phyloP scores from a whole-genome alignment of 2,888 invertebrate species.

The Incurvaria masculella region DNA sequence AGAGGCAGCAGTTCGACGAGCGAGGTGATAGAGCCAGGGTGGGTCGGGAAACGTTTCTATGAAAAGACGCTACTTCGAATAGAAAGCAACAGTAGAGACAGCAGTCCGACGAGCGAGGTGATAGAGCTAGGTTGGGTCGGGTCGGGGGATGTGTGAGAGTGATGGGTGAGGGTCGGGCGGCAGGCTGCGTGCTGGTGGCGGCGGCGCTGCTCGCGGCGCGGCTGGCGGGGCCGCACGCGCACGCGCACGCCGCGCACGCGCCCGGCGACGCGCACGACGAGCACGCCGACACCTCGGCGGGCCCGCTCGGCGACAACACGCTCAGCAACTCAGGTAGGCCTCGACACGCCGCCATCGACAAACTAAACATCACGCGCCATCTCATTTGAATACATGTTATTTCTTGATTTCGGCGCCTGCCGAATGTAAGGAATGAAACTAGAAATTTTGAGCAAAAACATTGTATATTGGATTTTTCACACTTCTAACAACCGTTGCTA shows the following conservation, averaged over 20 bases:
- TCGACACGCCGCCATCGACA: not conserved
- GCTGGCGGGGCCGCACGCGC: conserved; percentile 33
- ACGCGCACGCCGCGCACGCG: conserved; percentile 43
- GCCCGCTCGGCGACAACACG: conserved; percentile 47
- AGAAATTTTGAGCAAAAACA: too few relatives aligned
- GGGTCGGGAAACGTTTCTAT: too few relatives aligned
- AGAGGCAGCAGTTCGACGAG: too few relatives aligned
- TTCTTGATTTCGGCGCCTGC: too few relatives aligned
- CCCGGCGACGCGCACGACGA: conserved; percentile 35
- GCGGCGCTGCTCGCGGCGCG: conserved; percentile 24
- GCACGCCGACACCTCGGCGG: conserved; percentile 45
- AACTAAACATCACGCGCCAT: too few relatives aligned
- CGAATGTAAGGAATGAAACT: too few relatives aligned
- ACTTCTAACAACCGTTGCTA: too few relatives aligned
- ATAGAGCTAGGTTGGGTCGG: conserved; percentile 34
- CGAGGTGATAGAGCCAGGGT: conserved; percentile 49
- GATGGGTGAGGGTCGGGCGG: conserved; percentile 7
- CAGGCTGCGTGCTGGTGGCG: conserved; percentile 15
- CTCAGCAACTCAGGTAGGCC: conserved; percentile 50
- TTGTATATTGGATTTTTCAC: too few relatives aligned
- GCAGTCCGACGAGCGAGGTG: conserved; percentile 52
- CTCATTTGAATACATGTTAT: too few relatives aligned
- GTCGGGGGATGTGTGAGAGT: conserved; percentile 17
- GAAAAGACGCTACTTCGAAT: too few relatives aligned
- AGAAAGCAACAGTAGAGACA: conserved; percentile 17